phyloP scores from a whole-genome alignment of 2,113 vertebrate genomes.

The Phalacrocorax pelagicus region DNA sequence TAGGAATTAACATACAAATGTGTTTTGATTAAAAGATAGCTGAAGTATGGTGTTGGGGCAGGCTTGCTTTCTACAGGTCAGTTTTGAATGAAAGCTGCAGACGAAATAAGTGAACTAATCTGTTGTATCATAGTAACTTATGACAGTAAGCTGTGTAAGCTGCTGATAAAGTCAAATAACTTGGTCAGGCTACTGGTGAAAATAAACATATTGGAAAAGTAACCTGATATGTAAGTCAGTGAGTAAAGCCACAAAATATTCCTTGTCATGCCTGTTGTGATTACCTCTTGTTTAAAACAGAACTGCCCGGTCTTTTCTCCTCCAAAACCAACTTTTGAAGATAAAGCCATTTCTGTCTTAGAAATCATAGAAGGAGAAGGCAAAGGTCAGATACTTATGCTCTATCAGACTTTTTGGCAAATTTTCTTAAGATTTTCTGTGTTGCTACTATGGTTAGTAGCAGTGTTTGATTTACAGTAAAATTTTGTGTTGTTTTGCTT shows the following conservation, averaged over 20 bases:
- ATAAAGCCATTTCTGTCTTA: background rate
- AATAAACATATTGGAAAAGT: background rate
- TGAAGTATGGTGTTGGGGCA: background rate
- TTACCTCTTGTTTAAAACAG: background rate
- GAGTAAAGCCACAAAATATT: background rate
- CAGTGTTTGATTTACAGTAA: background rate
- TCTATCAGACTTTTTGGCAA: background rate
- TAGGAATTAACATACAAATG: background rate
- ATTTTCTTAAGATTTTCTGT: background rate
- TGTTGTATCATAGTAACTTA: background rate
- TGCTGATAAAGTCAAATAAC: conserved; percentile 27
- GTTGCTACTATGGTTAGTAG: background rate
- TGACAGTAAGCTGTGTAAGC: background rate
- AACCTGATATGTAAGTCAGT: background rate
- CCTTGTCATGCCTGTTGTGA: background rate
- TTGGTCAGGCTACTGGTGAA: background rate
- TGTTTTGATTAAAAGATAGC: background rate
- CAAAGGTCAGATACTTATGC: background rate
- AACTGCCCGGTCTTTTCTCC: background rate
- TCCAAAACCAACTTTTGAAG: background rate
- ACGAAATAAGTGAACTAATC: conserved; percentile 8
- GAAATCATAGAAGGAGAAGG: background rate
- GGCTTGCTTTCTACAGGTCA: background rate
- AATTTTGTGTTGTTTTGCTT: background rate
- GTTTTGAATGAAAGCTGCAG: conserved; percentile 40